Evolutionary conservation across 2,797 vertebrate genomes (phyloP), one percentile per base, ranked within the genome.

Genomic region (Coluber constrictor): DNA sequence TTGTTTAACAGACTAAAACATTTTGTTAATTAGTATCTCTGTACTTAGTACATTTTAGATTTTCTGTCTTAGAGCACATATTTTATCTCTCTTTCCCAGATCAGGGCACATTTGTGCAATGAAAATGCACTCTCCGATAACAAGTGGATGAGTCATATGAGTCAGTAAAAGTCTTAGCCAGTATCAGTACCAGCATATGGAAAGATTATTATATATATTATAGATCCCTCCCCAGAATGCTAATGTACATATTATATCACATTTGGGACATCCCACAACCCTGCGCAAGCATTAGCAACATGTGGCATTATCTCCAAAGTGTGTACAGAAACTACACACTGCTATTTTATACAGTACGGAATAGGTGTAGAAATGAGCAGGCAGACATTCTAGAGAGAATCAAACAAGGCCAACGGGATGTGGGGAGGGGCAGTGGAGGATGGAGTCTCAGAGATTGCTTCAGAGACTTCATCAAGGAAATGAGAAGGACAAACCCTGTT

Each of bases 401-500:
- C 90, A 86, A 37, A 92, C 93, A 93, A 88, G 88, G 15, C 37
- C 88, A 83, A 89, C 7, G 12, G 57, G 57, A 90, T 93, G 32
- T 0, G 0, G 29, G 25, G n/a, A 13, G 37, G 59, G 25, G 43
- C 16, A 63, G 54, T 11, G 90, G 55, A 90, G 90, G 92, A 27
- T 88, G 92, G 95, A 61, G 92, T 74, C 93, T 63, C 92, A 18
- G 95, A 93, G 90, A 93, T 93, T 70, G 87, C 96, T 94, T 92
- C 92, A 92, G 93, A 9, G 37, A 0, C 91, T 86, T 74, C 9
- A 3, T 32, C 92, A 92, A 93, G 51, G 59, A 95, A 94, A 95
- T 95, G 95, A 92, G 92, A 93, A 96, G 95, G 95, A 95, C 70
- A 29, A 91, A 1, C 1, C 37, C 74, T 93, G 96, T 96, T 96